Conservation (phyloP, 2,888 invertebrate genomes). For the Sthenelais limicola region DNA sequence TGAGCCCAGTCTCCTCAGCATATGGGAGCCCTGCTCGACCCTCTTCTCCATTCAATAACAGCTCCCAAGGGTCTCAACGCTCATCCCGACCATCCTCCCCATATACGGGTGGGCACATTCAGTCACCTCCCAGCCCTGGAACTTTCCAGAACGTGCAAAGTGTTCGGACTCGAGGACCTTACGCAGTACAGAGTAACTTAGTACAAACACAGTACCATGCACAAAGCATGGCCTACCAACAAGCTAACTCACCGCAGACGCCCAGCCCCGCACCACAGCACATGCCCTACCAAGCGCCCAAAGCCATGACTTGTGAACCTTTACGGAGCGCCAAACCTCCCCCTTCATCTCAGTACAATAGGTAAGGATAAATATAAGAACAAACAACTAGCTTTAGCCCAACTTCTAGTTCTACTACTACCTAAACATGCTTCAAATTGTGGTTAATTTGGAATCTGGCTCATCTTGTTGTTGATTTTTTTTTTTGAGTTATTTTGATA, state of each 20-base stretch:
- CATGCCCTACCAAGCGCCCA: slow-evolving; percentile 73
- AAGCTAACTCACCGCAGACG: slow-evolving; percentile 54
- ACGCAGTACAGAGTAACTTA: slow-evolving; percentile 38
- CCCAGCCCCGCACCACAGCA: slow-evolving; percentile 52
- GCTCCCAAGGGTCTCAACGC: slow-evolving; percentile 15
- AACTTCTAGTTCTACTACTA: too few relatives aligned
- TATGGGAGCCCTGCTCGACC: slow-evolving; percentile 20
- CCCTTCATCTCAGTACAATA: slow-evolving; percentile 1
- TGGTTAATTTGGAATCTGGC: too few relatives aligned
- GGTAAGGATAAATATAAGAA: slow-evolving; percentile 7
- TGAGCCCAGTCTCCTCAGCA: background rate
- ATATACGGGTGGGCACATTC: background rate
- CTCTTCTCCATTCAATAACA: slow-evolving; percentile 14
- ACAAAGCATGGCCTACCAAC: slow-evolving; percentile 47
- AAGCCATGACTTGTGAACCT: slow-evolving; percentile 75
- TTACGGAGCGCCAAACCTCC: slow-evolving; percentile 48
- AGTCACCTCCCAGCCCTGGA: slow-evolving; percentile 21
- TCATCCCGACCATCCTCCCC: slow-evolving; percentile 24
- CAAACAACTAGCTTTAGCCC: too few relatives aligned
- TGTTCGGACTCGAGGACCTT: slow-evolving; percentile 19
- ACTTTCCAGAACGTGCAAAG: background rate
- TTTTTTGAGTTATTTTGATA: too few relatives aligned
- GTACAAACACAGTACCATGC: slow-evolving; percentile 40
- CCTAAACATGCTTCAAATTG: too few relatives aligned
- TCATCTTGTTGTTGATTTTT: too few relatives aligned